Evolutionary conservation across 2,113 vertebrate species (phyloP).

Genomic region (Mugil cephalus): DNA sequence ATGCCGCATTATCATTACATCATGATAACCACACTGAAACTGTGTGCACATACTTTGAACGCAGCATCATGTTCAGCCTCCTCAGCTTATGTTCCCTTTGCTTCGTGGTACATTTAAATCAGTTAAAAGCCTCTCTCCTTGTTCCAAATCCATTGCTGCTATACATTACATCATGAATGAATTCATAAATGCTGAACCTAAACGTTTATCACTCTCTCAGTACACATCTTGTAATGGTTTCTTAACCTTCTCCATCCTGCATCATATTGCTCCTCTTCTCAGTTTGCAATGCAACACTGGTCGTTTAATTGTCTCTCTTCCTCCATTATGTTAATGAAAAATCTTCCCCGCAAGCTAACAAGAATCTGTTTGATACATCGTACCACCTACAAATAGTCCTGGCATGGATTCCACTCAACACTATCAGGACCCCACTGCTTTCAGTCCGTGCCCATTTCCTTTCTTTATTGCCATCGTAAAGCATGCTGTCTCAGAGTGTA

Average conservation of each 20-base stretch:
- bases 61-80: neutral
- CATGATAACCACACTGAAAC: neutral
- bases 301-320: conserved; percentile 64
- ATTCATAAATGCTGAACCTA: conserved; percentile 48
- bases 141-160: too few species aligned
- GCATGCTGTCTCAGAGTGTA: conserved; percentile 41
- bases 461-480: conserved; percentile 70
- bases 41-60: neutral
- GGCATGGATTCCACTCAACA: conserved; percentile 47
- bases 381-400: conserved; percentile 73
- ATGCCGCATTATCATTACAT: neutral
- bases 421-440: conserved; percentile 59
- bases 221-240: neutral
- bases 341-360: conserved; percentile 60
- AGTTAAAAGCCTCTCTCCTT: neutral
- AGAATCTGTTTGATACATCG: conserved; percentile 66
- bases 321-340: conserved; percentile 78
- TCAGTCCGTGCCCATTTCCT: conserved; percentile 74
- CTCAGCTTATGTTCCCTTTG: neutral
- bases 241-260: conserved; percentile 7
- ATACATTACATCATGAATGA: conserved; percentile 4
- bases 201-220: conserved; percentile 12
- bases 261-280: conserved; percentile 14
- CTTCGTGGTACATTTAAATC: neutral
- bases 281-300: conserved; percentile 36